A percentile compares a stretch with the other conserved stretches of the same genome.
Evolutionary conservation across 2,113 vertebrate species (phyloP).

Genomic region (Pao palembangensis): DNA sequence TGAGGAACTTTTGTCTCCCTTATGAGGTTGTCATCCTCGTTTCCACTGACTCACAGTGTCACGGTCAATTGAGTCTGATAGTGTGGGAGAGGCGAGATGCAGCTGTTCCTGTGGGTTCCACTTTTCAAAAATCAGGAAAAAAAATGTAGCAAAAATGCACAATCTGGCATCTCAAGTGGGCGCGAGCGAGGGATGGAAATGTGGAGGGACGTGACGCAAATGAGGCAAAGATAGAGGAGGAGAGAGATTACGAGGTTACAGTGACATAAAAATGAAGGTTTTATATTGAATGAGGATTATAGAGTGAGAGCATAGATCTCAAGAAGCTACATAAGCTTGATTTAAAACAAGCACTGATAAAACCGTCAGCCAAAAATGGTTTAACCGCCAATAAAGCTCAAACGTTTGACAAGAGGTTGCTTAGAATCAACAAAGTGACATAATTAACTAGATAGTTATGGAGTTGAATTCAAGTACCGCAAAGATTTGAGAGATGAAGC

Average conservation of each 20-base stretch:
- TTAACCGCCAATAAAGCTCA: too few species aligned
- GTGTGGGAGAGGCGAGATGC: constrained; percentile 48
- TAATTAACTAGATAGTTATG: too few species aligned
- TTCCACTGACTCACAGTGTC: constrained; percentile 46
- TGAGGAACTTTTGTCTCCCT: constrained; percentile 14
- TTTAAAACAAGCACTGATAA: too few species aligned
- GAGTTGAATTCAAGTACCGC: too few species aligned
- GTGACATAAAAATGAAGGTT: too few species aligned
- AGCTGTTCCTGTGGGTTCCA: constrained; percentile 34
- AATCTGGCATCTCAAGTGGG: too few species aligned
- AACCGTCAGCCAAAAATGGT: too few species aligned
- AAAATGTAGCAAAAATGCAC: constrained; percentile 5
- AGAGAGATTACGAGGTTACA: neutral
- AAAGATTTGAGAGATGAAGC: too few species aligned
- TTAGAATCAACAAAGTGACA: too few species aligned
- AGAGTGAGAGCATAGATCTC: neutral
- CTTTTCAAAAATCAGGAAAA: constrained; percentile 28
- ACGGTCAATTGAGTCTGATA: constrained; percentile 48
- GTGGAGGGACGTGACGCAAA: neutral
- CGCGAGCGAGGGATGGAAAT: too few species aligned
- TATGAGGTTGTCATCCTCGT: constrained; percentile 49
- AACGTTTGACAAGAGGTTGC: too few species aligned
- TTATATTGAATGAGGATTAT: neutral
- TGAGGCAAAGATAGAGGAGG: neutral
- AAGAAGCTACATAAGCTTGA: neutral